Evolutionary conservation across 2,113 vertebrate genomes (phyloP).

Genomic region (Pongo pygmaeus): DNA sequence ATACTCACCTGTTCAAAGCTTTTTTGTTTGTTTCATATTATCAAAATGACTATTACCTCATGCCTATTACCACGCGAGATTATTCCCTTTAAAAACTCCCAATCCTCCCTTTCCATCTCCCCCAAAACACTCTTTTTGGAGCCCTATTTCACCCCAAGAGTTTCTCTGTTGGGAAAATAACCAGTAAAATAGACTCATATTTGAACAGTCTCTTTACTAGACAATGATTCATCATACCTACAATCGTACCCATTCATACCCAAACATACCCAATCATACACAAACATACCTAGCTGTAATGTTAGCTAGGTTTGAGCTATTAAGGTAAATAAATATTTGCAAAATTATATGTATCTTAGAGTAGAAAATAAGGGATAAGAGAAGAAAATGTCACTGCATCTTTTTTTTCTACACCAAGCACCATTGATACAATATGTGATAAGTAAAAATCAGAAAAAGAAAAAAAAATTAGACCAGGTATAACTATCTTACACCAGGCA

Average conservation of each 20-base stretch:
- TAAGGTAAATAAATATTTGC: neutral
- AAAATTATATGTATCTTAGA: neutral
- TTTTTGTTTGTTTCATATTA: neutral
- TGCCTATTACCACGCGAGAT: no score
- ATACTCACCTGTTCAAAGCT: neutral
- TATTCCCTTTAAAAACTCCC: neutral
- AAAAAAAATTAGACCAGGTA: conserved; percentile 7
- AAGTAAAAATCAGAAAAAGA: neutral
- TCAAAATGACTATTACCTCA: neutral
- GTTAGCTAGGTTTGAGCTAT: neutral
- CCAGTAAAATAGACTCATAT: neutral
- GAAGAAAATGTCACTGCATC: neutral
- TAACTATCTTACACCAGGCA: neutral
- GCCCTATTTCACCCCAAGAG: neutral
- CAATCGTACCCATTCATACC: neutral
- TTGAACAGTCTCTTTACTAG: neutral
- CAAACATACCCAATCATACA: no score
- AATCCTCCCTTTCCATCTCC: fast-evolving
- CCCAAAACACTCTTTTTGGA: neutral
- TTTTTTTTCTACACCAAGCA: neutral
- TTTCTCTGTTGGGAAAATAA: conserved; percentile 10
- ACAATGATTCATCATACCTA: neutral
- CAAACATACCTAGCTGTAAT: neutral
- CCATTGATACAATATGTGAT: neutral
- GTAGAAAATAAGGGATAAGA: neutral